Evolutionary conservation across 2,113 vertebrate species (phyloP).

Genomic region (Edolisoma coerulescens): DNA sequence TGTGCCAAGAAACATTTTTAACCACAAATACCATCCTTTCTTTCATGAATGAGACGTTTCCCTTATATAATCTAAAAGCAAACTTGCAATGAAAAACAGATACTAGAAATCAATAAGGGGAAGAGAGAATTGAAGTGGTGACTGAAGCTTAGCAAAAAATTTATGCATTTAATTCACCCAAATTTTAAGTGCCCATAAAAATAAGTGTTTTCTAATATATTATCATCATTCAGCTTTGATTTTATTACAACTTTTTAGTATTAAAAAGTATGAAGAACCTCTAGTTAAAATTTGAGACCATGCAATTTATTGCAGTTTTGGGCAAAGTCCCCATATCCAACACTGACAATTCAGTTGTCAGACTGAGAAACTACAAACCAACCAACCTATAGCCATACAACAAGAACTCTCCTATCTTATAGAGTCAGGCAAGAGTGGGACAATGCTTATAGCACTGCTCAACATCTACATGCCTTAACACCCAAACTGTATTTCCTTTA

Average conservation of each 20-base stretch:
- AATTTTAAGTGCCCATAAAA: neutral
- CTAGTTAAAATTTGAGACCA: neutral
- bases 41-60: neutral
- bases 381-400: accelerated
- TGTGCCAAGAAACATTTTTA: neutral
- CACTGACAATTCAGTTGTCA: neutral
- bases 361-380: neutral
- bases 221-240: neutral
- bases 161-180: neutral
- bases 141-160: neutral
- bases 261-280: neutral
- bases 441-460: neutral
- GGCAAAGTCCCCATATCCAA: neutral
- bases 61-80: neutral
- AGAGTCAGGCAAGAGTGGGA: neutral
- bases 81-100: neutral
- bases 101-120: neutral
- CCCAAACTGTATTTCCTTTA: neutral
- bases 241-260: neutral
- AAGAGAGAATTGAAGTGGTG: neutral
- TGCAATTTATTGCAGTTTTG: neutral
- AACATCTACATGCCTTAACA: neutral
- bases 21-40: neutral
- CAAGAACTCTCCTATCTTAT: neutral
- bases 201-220: neutral